Percentiles rank a stretch among this genome's conserved stretches.
phyloP scores from a whole-genome alignment of 2,797 vertebrate species.

The Synanceia verrucosa region DNA sequence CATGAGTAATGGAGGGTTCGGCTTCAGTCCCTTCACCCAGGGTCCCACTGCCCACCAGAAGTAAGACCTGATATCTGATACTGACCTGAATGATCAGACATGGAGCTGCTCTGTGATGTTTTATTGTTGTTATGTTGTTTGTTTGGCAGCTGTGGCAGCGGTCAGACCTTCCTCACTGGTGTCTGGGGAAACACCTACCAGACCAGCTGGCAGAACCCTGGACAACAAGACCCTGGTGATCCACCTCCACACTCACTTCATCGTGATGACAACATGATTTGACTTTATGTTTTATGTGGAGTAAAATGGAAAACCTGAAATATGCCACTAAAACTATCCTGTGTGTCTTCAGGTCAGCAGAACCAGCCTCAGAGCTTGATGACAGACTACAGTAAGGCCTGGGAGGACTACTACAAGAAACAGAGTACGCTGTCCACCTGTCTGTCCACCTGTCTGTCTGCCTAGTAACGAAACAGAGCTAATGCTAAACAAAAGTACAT shows the following conservation, averaged over 20 bases:
- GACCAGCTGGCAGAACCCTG: constrained; percentile 92
- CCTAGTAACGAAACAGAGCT: background rate
- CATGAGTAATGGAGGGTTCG: constrained; percentile 91
- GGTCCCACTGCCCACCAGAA: constrained; percentile 93
- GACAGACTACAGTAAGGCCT: constrained; percentile 94
- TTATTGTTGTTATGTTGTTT: background rate
- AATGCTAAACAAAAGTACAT: too few species aligned
- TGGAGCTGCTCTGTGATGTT: too few species aligned
- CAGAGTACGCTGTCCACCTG: constrained; percentile 80
- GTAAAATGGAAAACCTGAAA: too few species aligned
- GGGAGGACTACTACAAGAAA: constrained; percentile 98
- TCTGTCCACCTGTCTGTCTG: background rate
- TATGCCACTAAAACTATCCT: too few species aligned
- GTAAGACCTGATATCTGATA: constrained; percentile 77
- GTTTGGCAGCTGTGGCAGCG: constrained; percentile 80
- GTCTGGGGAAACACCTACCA: constrained; percentile 97
- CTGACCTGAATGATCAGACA: too few species aligned
- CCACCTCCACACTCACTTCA: background rate
- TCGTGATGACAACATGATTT: too few species aligned
- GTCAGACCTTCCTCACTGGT: constrained; percentile 93
- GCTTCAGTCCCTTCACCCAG: constrained; percentile 94
- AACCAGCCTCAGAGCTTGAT: constrained; percentile 92
- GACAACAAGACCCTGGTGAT: constrained; percentile 94
- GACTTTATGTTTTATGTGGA: too few species aligned
- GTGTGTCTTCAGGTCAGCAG: constrained; percentile 86